These are phyloP conservation scores for Orchesellides sinensis DNA, from an alignment of 2,888 invertebrate genomes.

Conservation along the genomic window DNA sequence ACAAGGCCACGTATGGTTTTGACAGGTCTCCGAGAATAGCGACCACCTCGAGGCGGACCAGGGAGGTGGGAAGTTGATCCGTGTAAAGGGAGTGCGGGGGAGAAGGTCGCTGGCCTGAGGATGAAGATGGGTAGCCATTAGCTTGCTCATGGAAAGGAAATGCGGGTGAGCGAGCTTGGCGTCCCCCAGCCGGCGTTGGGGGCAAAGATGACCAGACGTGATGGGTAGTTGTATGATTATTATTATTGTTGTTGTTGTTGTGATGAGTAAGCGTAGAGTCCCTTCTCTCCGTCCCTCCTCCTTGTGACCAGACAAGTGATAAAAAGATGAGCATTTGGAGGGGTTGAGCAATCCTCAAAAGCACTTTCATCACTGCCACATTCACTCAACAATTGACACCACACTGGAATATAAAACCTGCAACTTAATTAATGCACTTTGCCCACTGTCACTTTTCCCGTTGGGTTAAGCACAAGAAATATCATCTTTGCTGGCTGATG, in stretches of 20 bases:
- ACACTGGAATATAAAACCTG: no score
- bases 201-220: no score
- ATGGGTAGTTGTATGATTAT: no score
- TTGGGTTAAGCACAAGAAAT: no score
- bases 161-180: slow-evolving; percentile 23
- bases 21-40: slow-evolving; percentile 71
- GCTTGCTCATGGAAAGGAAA: slow-evolving; percentile 40
- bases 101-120: slow-evolving; percentile 45
- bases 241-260: no score
- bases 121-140: slow-evolving; percentile 23
- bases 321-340: slow-evolving; percentile 26
- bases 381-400: no score
- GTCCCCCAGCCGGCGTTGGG: no score
- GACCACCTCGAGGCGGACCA: slow-evolving; percentile 69
- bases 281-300: background rate
- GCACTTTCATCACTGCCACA: no score
- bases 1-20: slow-evolving; percentile 69
- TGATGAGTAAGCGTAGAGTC: no score
- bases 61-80: slow-evolving; percentile 36
- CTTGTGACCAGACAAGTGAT: slow-evolving; percentile 28
- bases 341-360: slow-evolving; percentile 62
- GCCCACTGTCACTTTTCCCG: no score
- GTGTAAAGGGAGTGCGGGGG: slow-evolving; percentile 12
- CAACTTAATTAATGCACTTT: no score
- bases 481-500: no score